Percentiles rank a stretch among this genome's conserved stretches.
Conservation (phyloP, 2,113 vertebrate species). For the Cricetomys ansorgei region DNA sequence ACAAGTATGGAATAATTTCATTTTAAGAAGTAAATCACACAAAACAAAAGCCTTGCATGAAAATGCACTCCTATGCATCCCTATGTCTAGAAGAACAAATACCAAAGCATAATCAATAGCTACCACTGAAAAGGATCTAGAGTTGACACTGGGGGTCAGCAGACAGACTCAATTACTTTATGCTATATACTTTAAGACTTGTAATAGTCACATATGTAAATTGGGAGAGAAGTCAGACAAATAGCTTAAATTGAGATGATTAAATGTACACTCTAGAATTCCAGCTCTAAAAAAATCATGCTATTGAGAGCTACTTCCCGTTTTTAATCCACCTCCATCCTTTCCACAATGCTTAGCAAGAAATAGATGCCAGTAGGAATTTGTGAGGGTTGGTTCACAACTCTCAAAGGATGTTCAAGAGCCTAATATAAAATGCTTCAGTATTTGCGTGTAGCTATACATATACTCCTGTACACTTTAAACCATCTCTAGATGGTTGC, state of each 20-base stretch:
- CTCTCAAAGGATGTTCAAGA: background rate
- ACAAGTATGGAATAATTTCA: background rate
- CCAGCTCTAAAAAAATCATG: background rate
- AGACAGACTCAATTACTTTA: background rate
- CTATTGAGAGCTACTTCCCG: background rate
- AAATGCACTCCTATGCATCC: background rate
- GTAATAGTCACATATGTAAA: background rate
- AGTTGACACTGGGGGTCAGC: rapidly evolving
- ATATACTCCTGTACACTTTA: background rate
- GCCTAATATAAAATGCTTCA: background rate
- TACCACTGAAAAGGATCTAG: background rate
- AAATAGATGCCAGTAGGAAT: background rate
- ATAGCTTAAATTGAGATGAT: background rate
- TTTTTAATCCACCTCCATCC: background rate
- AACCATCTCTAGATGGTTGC: background rate
- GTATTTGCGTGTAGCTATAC: background rate
- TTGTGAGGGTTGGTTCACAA: background rate
- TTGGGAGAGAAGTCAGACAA: background rate
- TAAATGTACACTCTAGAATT: conserved; percentile 12
- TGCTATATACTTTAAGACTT: background rate
- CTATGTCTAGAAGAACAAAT: background rate
- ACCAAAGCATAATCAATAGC: background rate
- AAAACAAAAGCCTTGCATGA: background rate
- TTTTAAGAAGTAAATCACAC: background rate
- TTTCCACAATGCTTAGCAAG: background rate